A percentile compares a stretch with the other conserved stretches of the same genome.
Conservation (phyloP, 2,113 vertebrate species). For the Sitta europaea region DNA sequence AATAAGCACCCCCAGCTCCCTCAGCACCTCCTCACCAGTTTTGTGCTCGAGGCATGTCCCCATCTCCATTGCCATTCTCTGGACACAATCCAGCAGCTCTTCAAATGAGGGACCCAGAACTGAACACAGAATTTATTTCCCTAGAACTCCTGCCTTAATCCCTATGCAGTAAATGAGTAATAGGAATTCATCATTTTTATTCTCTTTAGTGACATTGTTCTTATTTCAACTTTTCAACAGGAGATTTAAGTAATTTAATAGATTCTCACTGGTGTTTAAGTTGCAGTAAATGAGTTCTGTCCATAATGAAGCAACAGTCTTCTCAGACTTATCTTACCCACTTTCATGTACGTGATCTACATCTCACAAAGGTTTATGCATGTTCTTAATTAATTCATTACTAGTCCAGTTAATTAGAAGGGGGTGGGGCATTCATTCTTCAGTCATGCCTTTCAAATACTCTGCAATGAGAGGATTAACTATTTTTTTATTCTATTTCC, state of each 20-base stretch:
- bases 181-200: not conserved
- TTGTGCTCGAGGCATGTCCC: not conserved
- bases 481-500: not conserved
- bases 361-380: not conserved
- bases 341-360: not conserved
- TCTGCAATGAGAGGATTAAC: not conserved
- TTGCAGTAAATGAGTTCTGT: conserved; percentile 7
- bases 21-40: not conserved
- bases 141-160: not conserved
- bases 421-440: not conserved
- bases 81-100: not conserved
- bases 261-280: not conserved
- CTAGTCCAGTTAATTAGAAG: not conserved
- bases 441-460: not conserved
- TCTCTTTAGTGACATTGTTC: not conserved
- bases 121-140: not conserved
- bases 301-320: not conserved
- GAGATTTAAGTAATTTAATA: not conserved
- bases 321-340: not conserved
- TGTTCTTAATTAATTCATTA: conserved; percentile 6
- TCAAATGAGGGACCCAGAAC: not conserved
- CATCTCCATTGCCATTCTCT: fast-evolving
- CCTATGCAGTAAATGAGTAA: not conserved
- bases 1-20: not conserved
- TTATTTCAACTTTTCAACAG: not conserved